These are phyloP conservation scores for Calephelis virginiensis DNA, from an alignment of 1,140 invertebrate species.

Conservation along the genomic window DNA sequence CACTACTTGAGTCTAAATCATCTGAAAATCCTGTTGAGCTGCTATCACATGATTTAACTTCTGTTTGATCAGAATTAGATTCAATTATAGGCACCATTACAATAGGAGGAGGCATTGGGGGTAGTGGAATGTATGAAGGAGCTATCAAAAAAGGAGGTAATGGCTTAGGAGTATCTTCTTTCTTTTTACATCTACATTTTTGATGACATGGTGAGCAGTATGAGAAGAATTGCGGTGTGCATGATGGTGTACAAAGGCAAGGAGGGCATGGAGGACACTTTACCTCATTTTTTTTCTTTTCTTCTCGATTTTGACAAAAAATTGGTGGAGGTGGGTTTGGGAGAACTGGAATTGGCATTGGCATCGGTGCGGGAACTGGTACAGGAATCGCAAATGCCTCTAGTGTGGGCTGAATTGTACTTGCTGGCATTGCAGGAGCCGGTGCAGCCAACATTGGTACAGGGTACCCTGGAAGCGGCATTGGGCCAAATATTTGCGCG, in stretches of 20 bases:
- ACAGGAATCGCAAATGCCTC: background rate
- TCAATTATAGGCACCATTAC: background rate
- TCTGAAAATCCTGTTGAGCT: background rate
- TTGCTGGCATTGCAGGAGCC: background rate
- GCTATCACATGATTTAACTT: background rate
- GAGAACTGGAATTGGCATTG: constrained; percentile 10
- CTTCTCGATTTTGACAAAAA: background rate
- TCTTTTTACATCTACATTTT: constrained; percentile 52
- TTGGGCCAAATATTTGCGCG: background rate
- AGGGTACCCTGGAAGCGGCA: constrained; percentile 1
- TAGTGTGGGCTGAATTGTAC: background rate
- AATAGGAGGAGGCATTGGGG: background rate
- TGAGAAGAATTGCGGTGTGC: constrained; percentile 60
- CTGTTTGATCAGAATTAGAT: background rate
- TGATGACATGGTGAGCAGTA: constrained; percentile 61
- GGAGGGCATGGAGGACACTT: constrained; percentile 45
- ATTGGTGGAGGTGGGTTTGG: constrained; percentile 15
- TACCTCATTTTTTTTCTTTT: background rate
- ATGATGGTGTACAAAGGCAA: constrained; percentile 50
- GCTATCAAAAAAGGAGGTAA: constrained; percentile 15
- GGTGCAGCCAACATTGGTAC: constrained; percentile 1
- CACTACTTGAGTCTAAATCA: background rate
- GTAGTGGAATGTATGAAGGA: constrained; percentile 6
- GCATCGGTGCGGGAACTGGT: constrained; percentile 17
- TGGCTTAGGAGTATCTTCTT: background rate